Evolutionary conservation across 1,140 invertebrate species (phyloP), one percentile per base, ranked within the genome.

Genomic region (Goniozus legneri): DNA sequence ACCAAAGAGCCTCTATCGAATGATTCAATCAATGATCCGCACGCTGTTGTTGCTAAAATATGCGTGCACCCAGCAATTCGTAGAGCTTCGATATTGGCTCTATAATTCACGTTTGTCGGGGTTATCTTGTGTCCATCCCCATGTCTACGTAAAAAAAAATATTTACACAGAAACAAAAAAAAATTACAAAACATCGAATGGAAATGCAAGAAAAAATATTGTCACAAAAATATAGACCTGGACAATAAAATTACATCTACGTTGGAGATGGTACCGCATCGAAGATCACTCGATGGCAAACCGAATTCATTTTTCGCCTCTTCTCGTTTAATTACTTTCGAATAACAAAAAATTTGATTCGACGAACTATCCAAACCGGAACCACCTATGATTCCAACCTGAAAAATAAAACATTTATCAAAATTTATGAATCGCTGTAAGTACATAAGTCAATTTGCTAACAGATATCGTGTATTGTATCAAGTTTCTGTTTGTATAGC

Each of bases 311-410:
- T 98, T 24, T 76, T 77, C 0, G 56, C 60, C 33, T 56, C 39
- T 35, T 65, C 63, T 2, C 42, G 38, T 36, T 46, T 54, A 18
- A 64, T 56, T 58, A 88, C 83, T 12, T 72, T 65, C 10, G 80
- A 77, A 54, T 87, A 80, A 66, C 88, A 79, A 35, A 98, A 77
- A 43, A 96, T 83, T 52, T 89, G 80, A 20, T 63, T 55, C 1
- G 56, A 47, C 0, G 91, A 87, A 67, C 96, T 83, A 60, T 94
- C 89, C 14, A 98, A 77, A 1, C 95, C 95, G 30, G 92, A 90
- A 1, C 95, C 95, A 15, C 94, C 93, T 71, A 98, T 97, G 31
- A 98, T 95, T 43, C 93, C 95, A 64, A 98, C 84, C 91, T 96
- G 46, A 27, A n/a, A n/a, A n/a, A n/a, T n/a, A n/a, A n/a, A n/a